phyloP scores from a whole-genome alignment of 2,113 vertebrate genomes.

The Leptodactylus fuscus region DNA sequence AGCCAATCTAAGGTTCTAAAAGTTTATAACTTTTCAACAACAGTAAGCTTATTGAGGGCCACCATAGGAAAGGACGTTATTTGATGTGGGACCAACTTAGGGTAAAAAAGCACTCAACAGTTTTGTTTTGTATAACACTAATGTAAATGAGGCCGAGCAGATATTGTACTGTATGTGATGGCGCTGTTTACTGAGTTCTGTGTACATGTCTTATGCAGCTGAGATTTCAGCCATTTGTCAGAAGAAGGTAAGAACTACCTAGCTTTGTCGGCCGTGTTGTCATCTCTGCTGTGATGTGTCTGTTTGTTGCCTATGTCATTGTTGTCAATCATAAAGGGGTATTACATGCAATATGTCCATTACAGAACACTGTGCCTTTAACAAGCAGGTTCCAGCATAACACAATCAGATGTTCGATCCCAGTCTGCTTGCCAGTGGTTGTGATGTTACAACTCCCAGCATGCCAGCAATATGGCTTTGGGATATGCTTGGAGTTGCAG shows the following conservation, averaged over 20 bases:
- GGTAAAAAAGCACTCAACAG: too few species aligned
- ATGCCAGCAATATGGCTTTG: not conserved
- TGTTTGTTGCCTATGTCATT: conserved; percentile 69
- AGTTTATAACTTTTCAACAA: too few species aligned
- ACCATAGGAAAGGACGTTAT: too few species aligned
- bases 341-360: not conserved
- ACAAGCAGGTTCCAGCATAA: not conserved
- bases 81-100: too few species aligned
- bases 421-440: not conserved
- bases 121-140: too few species aligned
- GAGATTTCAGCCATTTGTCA: conserved; percentile 99
- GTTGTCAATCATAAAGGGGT: conserved; percentile 21
- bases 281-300: conserved; percentile 67
- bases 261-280: conserved; percentile 66
- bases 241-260: conserved; percentile 92
- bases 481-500: not conserved
- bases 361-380: not conserved
- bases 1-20: too few species aligned
- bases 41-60: too few species aligned
- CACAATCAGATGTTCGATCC: not conserved
- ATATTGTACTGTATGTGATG: not conserved
- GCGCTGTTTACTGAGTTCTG: conserved; percentile 62
- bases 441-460: not conserved
- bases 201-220: conserved; percentile 87
- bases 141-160: not conserved